These are phyloP conservation scores for Cephus spinipes DNA, from an alignment of 2,888 invertebrate genomes.

Conservation along the genomic window DNA sequence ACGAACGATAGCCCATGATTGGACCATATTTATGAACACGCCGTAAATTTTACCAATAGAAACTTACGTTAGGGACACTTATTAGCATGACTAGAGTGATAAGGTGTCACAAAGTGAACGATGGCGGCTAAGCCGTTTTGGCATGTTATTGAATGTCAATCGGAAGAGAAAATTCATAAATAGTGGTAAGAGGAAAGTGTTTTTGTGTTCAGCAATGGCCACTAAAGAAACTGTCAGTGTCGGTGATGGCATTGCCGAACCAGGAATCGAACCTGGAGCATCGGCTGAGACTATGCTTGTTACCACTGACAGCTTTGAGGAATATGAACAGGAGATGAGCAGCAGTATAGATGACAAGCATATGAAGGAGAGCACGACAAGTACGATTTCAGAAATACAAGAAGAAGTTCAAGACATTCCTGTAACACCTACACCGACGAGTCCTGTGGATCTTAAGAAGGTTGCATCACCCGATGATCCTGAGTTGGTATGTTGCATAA, in stretches of 20 bases:
- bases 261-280: constrained; percentile 71
- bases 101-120: constrained; percentile 11
- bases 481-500: constrained; percentile 40
- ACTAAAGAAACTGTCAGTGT: constrained; percentile 44
- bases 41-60: not conserved
- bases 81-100: not conserved
- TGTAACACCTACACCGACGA: constrained; percentile 45
- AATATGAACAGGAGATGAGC: constrained; percentile 76
- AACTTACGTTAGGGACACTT: not conserved
- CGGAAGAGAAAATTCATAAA: constrained; percentile 16
- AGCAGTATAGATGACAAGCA: constrained; percentile 72
- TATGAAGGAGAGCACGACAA: constrained; percentile 70
- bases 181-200: constrained; percentile 21
- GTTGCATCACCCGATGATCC: constrained; percentile 37
- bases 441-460: constrained; percentile 33
- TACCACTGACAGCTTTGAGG: constrained; percentile 78
- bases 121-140: constrained; percentile 42
- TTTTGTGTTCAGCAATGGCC: constrained; percentile 41
- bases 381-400: constrained; percentile 73
- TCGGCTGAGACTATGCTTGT: constrained; percentile 77
- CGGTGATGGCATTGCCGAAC: constrained; percentile 55
- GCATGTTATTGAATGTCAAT: constrained; percentile 39
- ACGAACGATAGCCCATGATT: too few species aligned
- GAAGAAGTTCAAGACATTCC: constrained; percentile 68
- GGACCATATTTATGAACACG: not conserved